Conservation (phyloP, 2,888 invertebrate species). For the Uloborus plumipes region DNA sequence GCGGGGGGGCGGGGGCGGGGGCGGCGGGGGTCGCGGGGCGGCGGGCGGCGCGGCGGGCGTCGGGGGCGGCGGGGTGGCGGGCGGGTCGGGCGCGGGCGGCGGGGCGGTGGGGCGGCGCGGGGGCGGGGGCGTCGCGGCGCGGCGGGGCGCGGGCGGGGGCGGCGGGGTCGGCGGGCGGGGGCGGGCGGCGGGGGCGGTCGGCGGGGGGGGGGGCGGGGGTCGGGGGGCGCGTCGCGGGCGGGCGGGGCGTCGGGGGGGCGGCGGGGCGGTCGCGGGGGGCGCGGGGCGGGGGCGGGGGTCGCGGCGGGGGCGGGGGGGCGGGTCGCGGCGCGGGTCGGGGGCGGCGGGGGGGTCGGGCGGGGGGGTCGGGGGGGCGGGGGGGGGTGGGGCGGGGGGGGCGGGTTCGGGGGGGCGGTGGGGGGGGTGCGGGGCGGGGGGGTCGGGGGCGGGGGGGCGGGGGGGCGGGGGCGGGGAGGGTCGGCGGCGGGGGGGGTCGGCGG, state of each 20-base stretch:
- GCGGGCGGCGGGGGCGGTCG: background rate
- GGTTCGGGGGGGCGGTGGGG: too few species aligned
- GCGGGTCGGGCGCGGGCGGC: background rate
- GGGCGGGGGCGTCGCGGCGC: background rate
- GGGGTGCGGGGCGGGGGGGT: background rate
- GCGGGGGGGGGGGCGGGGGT: conserved; percentile 1
- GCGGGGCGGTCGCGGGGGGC: background rate
- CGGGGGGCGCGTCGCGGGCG: background rate
- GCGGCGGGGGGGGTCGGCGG: background rate
- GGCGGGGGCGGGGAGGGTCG: background rate
- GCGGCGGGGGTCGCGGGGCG: background rate
- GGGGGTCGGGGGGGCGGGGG: too few species aligned
- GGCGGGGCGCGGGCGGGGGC: background rate
- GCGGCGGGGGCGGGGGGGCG: background rate
- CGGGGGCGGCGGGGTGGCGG: background rate
- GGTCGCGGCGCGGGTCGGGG: background rate
- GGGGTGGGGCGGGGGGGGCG: too few species aligned
- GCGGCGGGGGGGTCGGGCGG: background rate
- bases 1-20: background rate
- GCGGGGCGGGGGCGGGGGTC: background rate
- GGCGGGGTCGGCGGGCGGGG: background rate
- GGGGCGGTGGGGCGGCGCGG: background rate
- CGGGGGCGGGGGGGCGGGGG: background rate
- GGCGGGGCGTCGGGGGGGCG: background rate
- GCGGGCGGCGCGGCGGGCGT: background rate